Percentiles rank a stretch among this genome's conserved stretches.
phyloP scores from a whole-genome alignment of 2,888 invertebrate species.

The Melikaiella ostensackeni region DNA sequence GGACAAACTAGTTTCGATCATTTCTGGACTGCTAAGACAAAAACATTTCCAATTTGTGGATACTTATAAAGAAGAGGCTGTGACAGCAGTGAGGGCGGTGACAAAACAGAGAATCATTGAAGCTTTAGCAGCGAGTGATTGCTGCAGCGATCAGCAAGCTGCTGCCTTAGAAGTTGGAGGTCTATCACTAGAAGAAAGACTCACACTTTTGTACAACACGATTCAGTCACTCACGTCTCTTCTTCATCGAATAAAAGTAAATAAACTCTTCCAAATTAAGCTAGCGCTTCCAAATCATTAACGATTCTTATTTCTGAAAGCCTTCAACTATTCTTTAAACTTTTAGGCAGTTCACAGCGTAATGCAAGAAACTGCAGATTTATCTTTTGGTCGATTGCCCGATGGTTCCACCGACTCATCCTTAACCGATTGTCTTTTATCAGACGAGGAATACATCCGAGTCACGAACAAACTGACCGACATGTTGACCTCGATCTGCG shows the following conservation, averaged over 20 bases:
- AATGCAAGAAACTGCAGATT: slow-evolving; percentile 86
- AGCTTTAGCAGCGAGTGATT: slow-evolving; percentile 81
- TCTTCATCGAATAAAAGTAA: slow-evolving; percentile 80
- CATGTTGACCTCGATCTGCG: slow-evolving; percentile 89
- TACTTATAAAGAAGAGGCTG: slow-evolving; percentile 91
- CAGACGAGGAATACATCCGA: slow-evolving; percentile 83
- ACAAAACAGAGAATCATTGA: slow-evolving; percentile 94
- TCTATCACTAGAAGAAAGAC: slow-evolving; percentile 78
- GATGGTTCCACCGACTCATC: slow-evolving; percentile 71
- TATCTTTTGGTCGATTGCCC: slow-evolving; percentile 79
- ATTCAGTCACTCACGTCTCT: slow-evolving; percentile 79
- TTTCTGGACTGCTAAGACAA: slow-evolving; percentile 93
- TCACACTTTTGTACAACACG: slow-evolving; percentile 78
- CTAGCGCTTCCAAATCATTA: neutral
- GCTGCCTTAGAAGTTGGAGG: slow-evolving; percentile 74
- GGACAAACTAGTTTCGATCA: slow-evolving; percentile 92
- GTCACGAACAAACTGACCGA: slow-evolving; percentile 87
- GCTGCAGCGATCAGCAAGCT: slow-evolving; percentile 80
- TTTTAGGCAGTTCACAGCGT: slow-evolving; percentile 87
- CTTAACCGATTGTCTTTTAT: slow-evolving; percentile 85
- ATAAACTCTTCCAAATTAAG: slow-evolving; percentile 28
- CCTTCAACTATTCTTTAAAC: neutral
- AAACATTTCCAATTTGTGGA: slow-evolving; percentile 94
- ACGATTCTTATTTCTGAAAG: slow-evolving; percentile 3
- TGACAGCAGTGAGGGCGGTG: slow-evolving; percentile 91